phyloP scores from a whole-genome alignment of 2,797 vertebrate species.

The Chromis chromis region DNA sequence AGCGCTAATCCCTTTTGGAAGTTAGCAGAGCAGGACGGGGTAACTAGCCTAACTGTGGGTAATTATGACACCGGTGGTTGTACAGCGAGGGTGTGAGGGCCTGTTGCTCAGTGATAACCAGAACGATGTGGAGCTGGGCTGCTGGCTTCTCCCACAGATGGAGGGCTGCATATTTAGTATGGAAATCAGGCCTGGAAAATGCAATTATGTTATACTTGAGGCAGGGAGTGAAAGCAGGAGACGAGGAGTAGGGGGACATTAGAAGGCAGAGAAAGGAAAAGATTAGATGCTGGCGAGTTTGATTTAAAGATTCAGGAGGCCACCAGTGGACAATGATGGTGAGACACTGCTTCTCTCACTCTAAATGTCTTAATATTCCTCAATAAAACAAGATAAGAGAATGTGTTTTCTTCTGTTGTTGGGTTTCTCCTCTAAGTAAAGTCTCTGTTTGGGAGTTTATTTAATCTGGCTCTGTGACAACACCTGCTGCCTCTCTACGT shows the following conservation, averaged over 20 bases:
- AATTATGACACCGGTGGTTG: slow-evolving; percentile 57
- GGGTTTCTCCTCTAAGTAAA: slow-evolving; percentile 32
- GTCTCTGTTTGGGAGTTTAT: slow-evolving; percentile 18
- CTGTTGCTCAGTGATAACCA: slow-evolving; percentile 73
- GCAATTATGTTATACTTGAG: slow-evolving; percentile 70
- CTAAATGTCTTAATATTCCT: slow-evolving; percentile 13
- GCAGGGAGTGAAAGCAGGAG: slow-evolving; percentile 51
- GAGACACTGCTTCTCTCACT: slow-evolving; percentile 12
- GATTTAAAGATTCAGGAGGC: slow-evolving; percentile 31
- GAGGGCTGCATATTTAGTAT: slow-evolving; percentile 71
- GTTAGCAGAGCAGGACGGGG: slow-evolving; percentile 50
- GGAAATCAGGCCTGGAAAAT: slow-evolving; percentile 72
- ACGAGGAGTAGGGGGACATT: slow-evolving; percentile 54
- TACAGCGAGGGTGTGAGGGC: slow-evolving; percentile 43
- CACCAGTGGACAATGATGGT: slow-evolving; percentile 21
- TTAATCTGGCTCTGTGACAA: slow-evolving; percentile 44
- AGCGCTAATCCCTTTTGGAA: slow-evolving; percentile 43
- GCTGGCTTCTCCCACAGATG: slow-evolving; percentile 55
- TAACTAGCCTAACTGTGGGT: slow-evolving; percentile 46
- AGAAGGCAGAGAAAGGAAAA: slow-evolving; percentile 37
- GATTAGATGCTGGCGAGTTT: slow-evolving; percentile 47
- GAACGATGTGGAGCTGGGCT: slow-evolving; percentile 48
- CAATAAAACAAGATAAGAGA: neutral
- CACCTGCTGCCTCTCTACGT: slow-evolving; percentile 49
- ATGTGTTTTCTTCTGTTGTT: slow-evolving; percentile 1